Evolutionary conservation across 1,140 invertebrate genomes (phyloP), one percentile per base, ranked within the genome.

Genomic region (Papilio aristodemus): DNA sequence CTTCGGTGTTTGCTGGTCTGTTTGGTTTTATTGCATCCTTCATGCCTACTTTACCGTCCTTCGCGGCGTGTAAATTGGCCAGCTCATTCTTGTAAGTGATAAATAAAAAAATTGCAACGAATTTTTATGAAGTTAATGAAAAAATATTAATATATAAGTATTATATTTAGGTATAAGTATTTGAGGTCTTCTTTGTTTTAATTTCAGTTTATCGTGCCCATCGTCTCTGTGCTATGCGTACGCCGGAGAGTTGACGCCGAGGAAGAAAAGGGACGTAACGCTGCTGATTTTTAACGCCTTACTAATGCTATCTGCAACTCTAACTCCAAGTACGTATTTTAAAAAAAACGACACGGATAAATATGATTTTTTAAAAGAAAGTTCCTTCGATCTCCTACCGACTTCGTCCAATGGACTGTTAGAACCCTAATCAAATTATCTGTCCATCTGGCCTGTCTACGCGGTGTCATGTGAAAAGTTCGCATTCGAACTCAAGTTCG

Each of bases 41-140:
- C 58, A 86, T 82, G 77, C 86, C 88, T 0, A 79, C 75, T 22
- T 63, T 90, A 6, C 8, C 79, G 7, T 70, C 74, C 10, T 90
- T 84, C 62, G 83, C 79, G 1, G 2, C 87, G 0, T 83, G 78
- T 75, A 90, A 90, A 64, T 76, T 89, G 8, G 70, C 69, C 22
- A 78, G 78, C 1, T 88, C 87, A 0, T 71, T 90, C 0, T 89
- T 90, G 87, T 90, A 80, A 87, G 85, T 87, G 54, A 54, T 57
- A n/a, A 41, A 32, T 32, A 32, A 32, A 32, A 32, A 2, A 32
- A 3, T 32, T 3, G 27, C 6, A 32, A 32, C n/a, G n/a, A n/a
- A n/a, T n/a, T n/a, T n/a, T n/a, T n/a, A n/a, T n/a, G n/a, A n/a
- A n/a, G n/a, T 32, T 32, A 6, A 32, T 32, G 27, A 32, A 32